Percentiles rank a stretch among this genome's conserved stretches.
Evolutionary conservation across 2,113 vertebrate genomes (phyloP).

Genomic region (Eudorcas thomsonii): DNA sequence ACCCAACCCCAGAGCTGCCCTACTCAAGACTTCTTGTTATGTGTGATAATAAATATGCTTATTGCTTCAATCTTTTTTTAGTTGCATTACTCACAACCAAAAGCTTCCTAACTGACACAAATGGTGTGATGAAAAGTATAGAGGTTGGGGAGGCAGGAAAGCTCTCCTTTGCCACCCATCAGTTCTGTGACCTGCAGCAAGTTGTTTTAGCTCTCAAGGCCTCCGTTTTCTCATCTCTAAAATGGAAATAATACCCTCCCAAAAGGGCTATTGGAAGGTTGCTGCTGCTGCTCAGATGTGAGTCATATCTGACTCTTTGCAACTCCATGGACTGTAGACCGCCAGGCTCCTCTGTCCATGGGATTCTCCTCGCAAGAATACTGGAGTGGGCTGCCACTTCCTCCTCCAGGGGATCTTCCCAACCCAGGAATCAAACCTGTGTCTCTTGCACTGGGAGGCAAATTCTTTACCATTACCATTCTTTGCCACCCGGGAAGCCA

Average conservation of each 20-base stretch:
- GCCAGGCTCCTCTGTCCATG: background rate
- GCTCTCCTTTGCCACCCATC: background rate
- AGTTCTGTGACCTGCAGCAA: background rate
- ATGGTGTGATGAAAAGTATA: background rate
- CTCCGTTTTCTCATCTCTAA: background rate
- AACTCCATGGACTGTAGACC: background rate
- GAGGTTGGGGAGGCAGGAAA: background rate
- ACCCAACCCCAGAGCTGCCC: background rate
- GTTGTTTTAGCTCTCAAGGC: background rate
- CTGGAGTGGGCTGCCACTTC: background rate
- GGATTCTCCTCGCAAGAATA: background rate
- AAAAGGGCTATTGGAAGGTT: background rate
- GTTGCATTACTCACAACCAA: background rate
- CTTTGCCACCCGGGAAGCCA: background rate
- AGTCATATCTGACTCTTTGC: background rate
- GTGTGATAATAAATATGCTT: background rate
- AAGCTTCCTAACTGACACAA: background rate
- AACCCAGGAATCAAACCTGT: background rate
- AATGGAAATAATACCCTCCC: background rate
- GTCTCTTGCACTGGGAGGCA: background rate
- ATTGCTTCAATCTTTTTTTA: background rate
- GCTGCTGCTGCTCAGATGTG: background rate
- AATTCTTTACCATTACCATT: background rate
- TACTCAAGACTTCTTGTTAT: background rate
- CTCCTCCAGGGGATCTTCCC: background rate